phyloP scores from a whole-genome alignment of 2,888 invertebrate species.

The Oscheius sp. region DNA sequence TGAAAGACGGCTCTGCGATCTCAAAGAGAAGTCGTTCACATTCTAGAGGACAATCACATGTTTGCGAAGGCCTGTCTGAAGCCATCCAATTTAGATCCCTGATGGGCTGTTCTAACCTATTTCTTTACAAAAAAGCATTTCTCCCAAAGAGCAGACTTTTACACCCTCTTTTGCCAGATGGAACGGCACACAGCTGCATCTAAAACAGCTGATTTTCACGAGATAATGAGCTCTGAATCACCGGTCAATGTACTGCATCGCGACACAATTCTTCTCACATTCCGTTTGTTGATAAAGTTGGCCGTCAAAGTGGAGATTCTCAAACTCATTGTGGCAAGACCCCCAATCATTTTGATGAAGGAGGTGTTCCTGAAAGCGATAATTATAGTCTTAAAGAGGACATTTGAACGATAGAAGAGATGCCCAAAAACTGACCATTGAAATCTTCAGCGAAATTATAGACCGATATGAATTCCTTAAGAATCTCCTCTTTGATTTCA shows the following conservation, averaged over 20 bases:
- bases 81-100: background rate
- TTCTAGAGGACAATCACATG: constrained; percentile 19
- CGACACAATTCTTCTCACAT: constrained; percentile 20
- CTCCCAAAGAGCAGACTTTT: constrained; percentile 1
- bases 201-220: constrained; percentile 1
- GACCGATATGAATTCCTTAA: background rate
- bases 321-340: constrained; percentile 30
- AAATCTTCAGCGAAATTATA: no score
- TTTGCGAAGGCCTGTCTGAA: background rate
- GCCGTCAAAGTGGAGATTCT: constrained; percentile 1
- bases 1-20: background rate
- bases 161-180: constrained; percentile 4
- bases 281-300: constrained; percentile 6
- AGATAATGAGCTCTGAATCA: background rate
- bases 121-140: constrained; percentile 13
- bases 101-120: background rate
- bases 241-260: constrained; percentile 20
- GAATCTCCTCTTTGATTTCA: background rate
- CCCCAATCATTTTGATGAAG: constrained; percentile 38
- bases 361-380: constrained; percentile 33
- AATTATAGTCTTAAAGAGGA: background rate
- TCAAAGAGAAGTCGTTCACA: constrained; percentile 17
- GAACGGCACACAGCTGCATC: constrained; percentile 38
- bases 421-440: no score
- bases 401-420: no score